Evolutionary conservation across 2,113 vertebrate genomes (phyloP).

Genomic region (Rafetus swinhoei): DNA sequence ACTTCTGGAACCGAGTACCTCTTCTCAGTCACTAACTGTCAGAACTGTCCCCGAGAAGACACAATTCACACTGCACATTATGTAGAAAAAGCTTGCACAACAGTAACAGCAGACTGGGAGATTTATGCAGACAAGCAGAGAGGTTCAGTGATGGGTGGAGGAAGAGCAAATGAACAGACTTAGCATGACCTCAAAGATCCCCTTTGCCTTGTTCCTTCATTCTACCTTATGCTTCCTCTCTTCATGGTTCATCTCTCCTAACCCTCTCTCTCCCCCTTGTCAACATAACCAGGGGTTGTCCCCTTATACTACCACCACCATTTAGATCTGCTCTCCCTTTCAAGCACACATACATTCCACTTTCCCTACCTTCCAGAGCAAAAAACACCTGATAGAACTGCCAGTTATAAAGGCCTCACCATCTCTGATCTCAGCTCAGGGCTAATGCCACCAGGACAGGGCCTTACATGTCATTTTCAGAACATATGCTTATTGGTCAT

Average conservation of each 20-base stretch:
- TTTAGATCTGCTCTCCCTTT: neutral
- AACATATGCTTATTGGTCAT: neutral
- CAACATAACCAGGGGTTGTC: neutral
- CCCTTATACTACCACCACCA: neutral
- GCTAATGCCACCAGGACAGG: neutral
- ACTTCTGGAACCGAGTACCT: neutral
- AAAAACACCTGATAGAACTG: neutral
- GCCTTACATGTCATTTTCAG: neutral
- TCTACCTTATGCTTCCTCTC: neutral
- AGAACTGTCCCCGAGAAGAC: accelerated
- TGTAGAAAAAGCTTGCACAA: neutral
- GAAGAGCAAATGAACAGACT: neutral
- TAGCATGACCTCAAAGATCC: neutral
- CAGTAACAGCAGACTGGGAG: neutral
- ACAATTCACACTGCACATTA: neutral
- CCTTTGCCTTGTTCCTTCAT: neutral
- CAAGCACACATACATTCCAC: neutral
- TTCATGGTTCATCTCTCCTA: neutral
- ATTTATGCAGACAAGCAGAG: neutral
- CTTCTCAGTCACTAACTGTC: accelerated
- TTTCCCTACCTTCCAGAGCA: neutral
- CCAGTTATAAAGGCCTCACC: neutral
- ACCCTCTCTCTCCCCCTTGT: accelerated
- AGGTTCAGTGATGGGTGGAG: neutral
- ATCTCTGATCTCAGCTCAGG: neutral